Evolutionary conservation across 2,888 invertebrate genomes (phyloP), one percentile per base, ranked within the genome.

Genomic region (Serripes groenlandicus): DNA sequence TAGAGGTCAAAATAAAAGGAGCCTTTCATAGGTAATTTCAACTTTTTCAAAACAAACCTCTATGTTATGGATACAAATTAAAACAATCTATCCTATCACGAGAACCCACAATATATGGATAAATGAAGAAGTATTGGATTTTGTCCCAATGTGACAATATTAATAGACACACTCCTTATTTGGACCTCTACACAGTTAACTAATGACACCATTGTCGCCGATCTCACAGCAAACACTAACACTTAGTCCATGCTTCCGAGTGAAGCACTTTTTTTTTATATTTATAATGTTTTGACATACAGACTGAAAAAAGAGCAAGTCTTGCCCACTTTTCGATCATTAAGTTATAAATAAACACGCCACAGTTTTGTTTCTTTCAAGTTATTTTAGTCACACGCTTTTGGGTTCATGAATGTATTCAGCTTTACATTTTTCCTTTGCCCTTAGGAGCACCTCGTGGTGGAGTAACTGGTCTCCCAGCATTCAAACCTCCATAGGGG

Each of bases 401-500:
- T 42, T 37, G 37, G 28, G n/a, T n/a, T n/a, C 26, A 42, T 23
- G 9, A 1, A 11, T 30, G 3, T n/a, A 3, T 42, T 26, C 23
- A 23, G 23, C 21, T 37, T 72, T 78, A 66, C 58, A 72, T 66
- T 49, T 75, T 75, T 28, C 75, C 75, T 49, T 77, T 71, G 5
- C 54, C 76, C 37, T 73, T 70, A 26, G 92, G 90, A 66, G 92
- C 90, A 68, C 94, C 95, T 87, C 99, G 96, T 76, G 99, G 99
- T 94, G 99, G 99, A 95, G 99, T 99, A 93, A 99, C 97, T 92
- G 99, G 99, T 94, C 99, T 97, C 93, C 98, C 98, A 94, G 98
- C 97, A 95, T 97, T 98, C 95, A 98, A 96, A 91, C 97, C 97
- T 90, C 98, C 97, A 95, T 99, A 98, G 95, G 99, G 98, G 95